A percentile compares a stretch with the other conserved stretches of the same genome.
phyloP scores from a whole-genome alignment of 2,113 vertebrate species.

The Protobothrops flavoviridis region DNA sequence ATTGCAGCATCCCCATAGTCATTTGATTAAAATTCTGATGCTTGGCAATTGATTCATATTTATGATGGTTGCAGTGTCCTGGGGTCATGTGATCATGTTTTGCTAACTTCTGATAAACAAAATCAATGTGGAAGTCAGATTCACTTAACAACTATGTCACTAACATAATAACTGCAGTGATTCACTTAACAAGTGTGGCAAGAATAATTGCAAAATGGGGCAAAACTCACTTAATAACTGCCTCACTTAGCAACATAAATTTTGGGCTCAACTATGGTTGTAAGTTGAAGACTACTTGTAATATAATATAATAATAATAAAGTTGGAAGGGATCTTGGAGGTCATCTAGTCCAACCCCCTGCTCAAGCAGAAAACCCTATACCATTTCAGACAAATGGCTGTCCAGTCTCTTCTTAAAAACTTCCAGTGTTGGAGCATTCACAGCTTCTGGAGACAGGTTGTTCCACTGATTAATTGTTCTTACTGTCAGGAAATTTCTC shows the following conservation, averaged over 20 bases:
- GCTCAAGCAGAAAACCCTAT: no score
- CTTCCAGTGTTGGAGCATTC: no score
- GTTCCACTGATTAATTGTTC: no score
- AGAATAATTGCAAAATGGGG: background rate
- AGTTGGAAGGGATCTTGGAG: no score
- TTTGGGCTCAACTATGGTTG: background rate
- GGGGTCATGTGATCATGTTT: background rate
- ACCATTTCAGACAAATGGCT: no score
- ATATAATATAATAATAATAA: no score
- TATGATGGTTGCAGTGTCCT: background rate
- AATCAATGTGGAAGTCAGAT: background rate
- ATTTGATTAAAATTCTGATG: background rate
- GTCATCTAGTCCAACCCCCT: no score
- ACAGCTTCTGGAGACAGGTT: no score
- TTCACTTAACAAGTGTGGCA: no score
- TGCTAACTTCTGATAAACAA: background rate
- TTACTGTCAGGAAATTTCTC: no score
- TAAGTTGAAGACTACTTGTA: background rate
- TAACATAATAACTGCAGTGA: background rate
- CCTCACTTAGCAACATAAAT: background rate
- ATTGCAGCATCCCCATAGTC: background rate
- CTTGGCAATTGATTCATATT: background rate
- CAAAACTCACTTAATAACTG: background rate
- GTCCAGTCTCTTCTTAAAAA: no score
- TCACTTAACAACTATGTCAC: background rate